phyloP scores from a whole-genome alignment of 2,888 invertebrate species.

The Plagodis dolabraria region DNA sequence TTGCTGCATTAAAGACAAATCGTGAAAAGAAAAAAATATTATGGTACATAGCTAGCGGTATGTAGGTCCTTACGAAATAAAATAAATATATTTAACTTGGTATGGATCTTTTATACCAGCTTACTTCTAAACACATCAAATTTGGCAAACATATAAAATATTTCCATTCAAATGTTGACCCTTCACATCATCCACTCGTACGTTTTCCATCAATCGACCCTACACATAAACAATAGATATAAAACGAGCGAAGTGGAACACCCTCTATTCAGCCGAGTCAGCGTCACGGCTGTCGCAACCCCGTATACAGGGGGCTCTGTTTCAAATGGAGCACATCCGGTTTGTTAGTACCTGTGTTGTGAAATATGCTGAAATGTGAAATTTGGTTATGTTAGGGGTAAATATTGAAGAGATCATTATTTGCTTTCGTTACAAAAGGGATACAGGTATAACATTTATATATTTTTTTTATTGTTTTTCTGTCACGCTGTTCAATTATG shows the following conservation, averaged over 20 bases:
- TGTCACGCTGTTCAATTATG: too few relatives aligned
- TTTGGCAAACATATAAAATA: not conserved
- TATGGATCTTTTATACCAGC: too few relatives aligned
- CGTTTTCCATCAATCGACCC: conserved; percentile 69
- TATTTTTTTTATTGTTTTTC: too few relatives aligned
- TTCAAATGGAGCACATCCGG: conserved; percentile 35
- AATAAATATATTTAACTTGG: too few relatives aligned
- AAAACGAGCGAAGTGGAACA: conserved; percentile 81
- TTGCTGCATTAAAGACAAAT: too few relatives aligned
- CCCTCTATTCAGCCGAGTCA: conserved; percentile 74
- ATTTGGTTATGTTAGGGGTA: conserved; percentile 24
- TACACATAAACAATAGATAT: conserved; percentile 79
- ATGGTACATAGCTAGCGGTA: too few relatives aligned
- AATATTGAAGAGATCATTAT: not conserved
- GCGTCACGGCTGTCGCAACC: conserved; percentile 55
- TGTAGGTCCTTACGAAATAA: too few relatives aligned
- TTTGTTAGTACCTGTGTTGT: conserved; percentile 19
- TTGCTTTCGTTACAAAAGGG: too few relatives aligned
- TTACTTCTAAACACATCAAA: too few relatives aligned
- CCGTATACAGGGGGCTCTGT: conserved; percentile 62
- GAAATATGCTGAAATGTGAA: conserved; percentile 16
- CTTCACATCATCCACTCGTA: conserved; percentile 12
- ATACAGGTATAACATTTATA: too few relatives aligned
- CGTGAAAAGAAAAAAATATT: too few relatives aligned
- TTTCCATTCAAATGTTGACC: conserved; percentile 4